Evolutionary conservation across 2,113 vertebrate species (phyloP).

Genomic region (Phaethornis superciliosus): DNA sequence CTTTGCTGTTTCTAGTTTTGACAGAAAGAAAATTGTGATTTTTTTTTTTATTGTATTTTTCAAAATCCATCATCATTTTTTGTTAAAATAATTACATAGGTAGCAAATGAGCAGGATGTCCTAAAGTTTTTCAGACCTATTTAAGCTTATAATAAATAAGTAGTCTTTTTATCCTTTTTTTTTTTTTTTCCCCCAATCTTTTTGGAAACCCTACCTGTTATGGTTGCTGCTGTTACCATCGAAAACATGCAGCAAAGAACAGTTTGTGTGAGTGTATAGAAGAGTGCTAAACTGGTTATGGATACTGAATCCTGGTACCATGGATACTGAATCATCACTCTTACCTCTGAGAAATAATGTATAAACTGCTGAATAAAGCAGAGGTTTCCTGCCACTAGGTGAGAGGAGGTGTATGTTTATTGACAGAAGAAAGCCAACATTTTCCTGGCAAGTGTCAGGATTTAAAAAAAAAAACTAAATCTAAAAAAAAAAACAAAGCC

Average conservation of each 20-base stretch:
- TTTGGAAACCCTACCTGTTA: background rate
- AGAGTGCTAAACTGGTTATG: background rate
- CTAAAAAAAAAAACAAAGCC: no score
- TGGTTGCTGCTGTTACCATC: background rate
- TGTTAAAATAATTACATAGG: background rate
- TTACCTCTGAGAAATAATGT: conserved; percentile 14
- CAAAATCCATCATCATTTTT: background rate
- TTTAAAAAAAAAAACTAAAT: background rate
- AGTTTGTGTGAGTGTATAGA: background rate
- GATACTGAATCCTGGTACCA: background rate
- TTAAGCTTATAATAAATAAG: background rate
- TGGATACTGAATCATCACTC: background rate
- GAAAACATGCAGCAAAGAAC: background rate
- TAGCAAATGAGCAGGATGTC: background rate
- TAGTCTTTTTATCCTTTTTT: background rate
- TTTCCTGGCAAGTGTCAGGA: background rate
- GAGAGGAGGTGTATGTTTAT: background rate
- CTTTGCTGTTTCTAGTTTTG: background rate
- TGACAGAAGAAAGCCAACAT: background rate
- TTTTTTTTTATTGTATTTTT: background rate
- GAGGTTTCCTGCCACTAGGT: background rate
- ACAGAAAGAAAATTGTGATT: background rate
- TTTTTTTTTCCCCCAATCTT: background rate
- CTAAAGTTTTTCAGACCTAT: background rate
- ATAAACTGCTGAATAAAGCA: background rate